Evolutionary conservation across 2,797 vertebrate species (phyloP).

Genomic region (Harpagifer antarcticus): DNA sequence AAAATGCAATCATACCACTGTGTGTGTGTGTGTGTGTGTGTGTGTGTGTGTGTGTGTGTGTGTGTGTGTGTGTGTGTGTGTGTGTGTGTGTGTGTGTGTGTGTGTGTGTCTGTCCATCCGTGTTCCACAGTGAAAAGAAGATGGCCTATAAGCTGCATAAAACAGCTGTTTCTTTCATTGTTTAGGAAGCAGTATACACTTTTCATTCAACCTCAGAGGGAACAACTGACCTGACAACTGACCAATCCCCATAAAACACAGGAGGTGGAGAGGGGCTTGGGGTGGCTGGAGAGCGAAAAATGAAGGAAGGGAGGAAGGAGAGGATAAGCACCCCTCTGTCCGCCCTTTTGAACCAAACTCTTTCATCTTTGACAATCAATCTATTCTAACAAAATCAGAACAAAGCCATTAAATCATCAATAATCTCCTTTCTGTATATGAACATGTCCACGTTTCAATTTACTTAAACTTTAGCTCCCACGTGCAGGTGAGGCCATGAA

Average conservation of each 20-base stretch:
- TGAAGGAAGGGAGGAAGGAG: slow-evolving; percentile 16
- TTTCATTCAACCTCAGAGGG: slow-evolving; percentile 55
- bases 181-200: slow-evolving; percentile 44
- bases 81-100: not conserved
- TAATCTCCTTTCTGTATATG: slow-evolving; percentile 52
- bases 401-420: slow-evolving; percentile 65
- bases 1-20: slow-evolving; percentile 26
- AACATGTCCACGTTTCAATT: slow-evolving; percentile 61
- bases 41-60: slow-evolving; percentile 14
- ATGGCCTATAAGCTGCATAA: slow-evolving; percentile 38
- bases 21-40: slow-evolving; percentile 20
- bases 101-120: slow-evolving; percentile 16
- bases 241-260: slow-evolving; percentile 60
- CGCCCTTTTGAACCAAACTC: slow-evolving; percentile 68
- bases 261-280: not conserved
- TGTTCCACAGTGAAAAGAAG: slow-evolving; percentile 37
- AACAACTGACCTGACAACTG: slow-evolving; percentile 64
- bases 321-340: slow-evolving; percentile 28
- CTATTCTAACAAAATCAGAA: slow-evolving; percentile 61
- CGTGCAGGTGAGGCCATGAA: slow-evolving; percentile 22
- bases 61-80: slow-evolving; percentile 8
- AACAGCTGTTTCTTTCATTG: slow-evolving; percentile 56
- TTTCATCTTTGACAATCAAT: slow-evolving; percentile 70
- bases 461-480: slow-evolving; percentile 43
- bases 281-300: slow-evolving; percentile 19